Base-by-base conservation (phyloP, 1,140 invertebrate species). In the Lepidostoma basale region DNA sequence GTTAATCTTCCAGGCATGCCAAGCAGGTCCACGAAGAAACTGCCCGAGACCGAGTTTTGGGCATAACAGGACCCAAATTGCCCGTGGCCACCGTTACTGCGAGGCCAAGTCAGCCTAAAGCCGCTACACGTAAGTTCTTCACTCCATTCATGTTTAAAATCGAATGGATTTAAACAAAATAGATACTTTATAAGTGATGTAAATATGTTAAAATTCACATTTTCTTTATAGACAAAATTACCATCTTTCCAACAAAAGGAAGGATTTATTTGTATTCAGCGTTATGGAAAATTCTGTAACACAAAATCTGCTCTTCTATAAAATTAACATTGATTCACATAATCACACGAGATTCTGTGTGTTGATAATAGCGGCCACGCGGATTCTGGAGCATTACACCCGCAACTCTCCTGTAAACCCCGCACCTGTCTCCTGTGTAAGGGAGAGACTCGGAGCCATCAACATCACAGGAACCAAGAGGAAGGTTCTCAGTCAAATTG, bases 21-120 rank as follows among this genome's bases (percentile, higher is more conserved):
- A 93, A 92, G 77, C 82, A 83, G 74, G 89, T 92, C 1, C 86
- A 89, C 75, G 88, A 88, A 72, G 87, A 88, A 75, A 79, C 79
- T 56, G 84, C 84, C 0, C 77, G 89, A 76, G 84, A 87, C 62
- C 79, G 79, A 59, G 83, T 86, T 3, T 73, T 86, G 3, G 79
- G 75, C 44, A 75, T 77, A 0, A 77, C 84, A 10, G 52, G 67
- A 3, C 72, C 67, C 33, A 80, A 78, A 70, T 76, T 82, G 30
- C 77, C 79, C 1, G 79, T 83, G 0, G 78, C 82, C 23, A 77
- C 79, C 10, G 74, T 84, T 12, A 72, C 79, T 2, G 78, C 78
- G 14, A 59, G 70, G 33, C 64, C 60, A 9, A 66, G 62, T n/a
- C 45, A 36, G 30, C 52, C 54, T 18, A 70, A 70, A 67, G n/a